These are phyloP conservation scores for Sebastes alutus DNA, from an alignment of 2,797 vertebrate genomes.

Conservation along the genomic window DNA sequence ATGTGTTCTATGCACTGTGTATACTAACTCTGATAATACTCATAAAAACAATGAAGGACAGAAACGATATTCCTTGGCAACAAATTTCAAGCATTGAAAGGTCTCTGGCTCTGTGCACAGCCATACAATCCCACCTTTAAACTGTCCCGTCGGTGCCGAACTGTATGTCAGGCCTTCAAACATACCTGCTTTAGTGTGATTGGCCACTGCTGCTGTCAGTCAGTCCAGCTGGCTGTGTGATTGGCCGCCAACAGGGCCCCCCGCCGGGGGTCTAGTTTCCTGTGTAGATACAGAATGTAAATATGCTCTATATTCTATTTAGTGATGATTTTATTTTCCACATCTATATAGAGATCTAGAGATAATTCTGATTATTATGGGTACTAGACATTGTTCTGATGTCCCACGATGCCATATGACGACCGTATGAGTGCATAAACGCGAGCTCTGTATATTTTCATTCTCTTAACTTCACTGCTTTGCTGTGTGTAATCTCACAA, in stretches of 20 bases:
- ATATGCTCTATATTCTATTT: conserved; percentile 73
- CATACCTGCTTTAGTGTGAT: conserved; percentile 37
- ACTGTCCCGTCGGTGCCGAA: conserved; percentile 5
- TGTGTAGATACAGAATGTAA: conserved; percentile 79
- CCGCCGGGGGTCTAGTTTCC: conserved; percentile 17
- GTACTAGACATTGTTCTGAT: conserved; percentile 40
- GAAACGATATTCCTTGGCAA: not conserved
- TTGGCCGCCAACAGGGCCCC: conserved; percentile 21
- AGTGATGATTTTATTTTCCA: conserved; percentile 72
- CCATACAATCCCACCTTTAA: conserved; percentile 10
- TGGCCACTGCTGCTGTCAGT: conserved; percentile 51
- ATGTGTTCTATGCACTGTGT: conserved; percentile 11
- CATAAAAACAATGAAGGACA: not conserved
- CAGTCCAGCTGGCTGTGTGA: conserved; percentile 44
- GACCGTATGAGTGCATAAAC: conserved; percentile 50
- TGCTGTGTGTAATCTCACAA: conserved; percentile 64
- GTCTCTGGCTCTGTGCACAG: conserved; percentile 4
- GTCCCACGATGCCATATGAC: conserved; percentile 45
- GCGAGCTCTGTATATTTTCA: conserved; percentile 54
- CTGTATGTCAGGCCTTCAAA: conserved; percentile 11
- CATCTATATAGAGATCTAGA: conserved; percentile 68
- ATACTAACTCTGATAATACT: not conserved
- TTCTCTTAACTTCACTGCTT: conserved; percentile 65
- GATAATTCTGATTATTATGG: conserved; percentile 42
- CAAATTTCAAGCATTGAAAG: conserved; percentile 1